These are phyloP conservation scores for human DNA, from an alignment of 2,113 vertebrate species.

Conservation along the genomic window GRCh38 chr12:116326501-116327000, in stretches of 20 bases:
- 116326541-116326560: background rate
- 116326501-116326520: background rate
- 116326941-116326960: no score
- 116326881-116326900: no score
- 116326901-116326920: no score
- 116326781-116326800: conserved; percentile 40
- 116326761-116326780: conserved; percentile 59
- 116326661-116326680: background rate
- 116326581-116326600: rapidly evolving
- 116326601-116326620: rapidly evolving
- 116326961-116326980: no score
- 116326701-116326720: conserved; percentile 32
- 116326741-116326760: conserved; percentile 27
- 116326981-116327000: no score
- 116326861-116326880: no score
- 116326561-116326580: rapidly evolving
- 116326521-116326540: background rate
- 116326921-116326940: no score
- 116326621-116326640: background rate
- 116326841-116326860: no score
- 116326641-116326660: background rate
- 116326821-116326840: background rate
- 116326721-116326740: background rate
- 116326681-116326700: background rate
- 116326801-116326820: conserved; percentile 5